Conservation (phyloP, 2,797 vertebrate genomes). For the Lithobates pipiens region DNA sequence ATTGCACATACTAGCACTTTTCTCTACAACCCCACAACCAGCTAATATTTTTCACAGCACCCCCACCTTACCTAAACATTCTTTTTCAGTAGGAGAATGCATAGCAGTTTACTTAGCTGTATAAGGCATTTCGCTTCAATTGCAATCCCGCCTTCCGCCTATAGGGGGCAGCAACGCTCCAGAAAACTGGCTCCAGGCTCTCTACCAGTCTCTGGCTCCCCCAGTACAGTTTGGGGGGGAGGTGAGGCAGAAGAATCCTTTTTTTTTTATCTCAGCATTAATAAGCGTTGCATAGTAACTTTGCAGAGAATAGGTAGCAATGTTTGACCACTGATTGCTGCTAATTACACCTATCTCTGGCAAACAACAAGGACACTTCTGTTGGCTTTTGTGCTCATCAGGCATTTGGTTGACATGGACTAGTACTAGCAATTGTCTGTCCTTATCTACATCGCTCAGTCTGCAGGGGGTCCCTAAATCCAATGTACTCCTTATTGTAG, state of each 20-base stretch:
- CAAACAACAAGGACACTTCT: conserved; percentile 37
- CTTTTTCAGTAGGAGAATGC: no score
- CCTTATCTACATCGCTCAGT: not conserved
- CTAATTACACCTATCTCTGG: conserved; percentile 43
- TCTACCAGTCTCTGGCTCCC: not conserved
- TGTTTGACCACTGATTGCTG: conserved; percentile 54
- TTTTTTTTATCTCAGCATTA: not conserved
- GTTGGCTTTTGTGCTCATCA: conserved; percentile 4
- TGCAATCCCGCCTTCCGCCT: conserved; percentile 62
- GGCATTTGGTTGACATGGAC: not conserved
- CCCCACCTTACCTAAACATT: no score
- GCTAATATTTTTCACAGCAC: no score
- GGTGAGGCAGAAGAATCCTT: conserved; percentile 6
- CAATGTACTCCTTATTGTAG: no score
- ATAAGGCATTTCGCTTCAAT: no score
- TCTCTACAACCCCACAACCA: no score
- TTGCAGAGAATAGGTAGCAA: conserved; percentile 35
- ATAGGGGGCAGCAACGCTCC: conserved; percentile 75
- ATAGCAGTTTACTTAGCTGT: no score
- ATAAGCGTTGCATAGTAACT: conserved; percentile 47
- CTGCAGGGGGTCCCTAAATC: not conserved
- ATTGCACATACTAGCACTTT: no score
- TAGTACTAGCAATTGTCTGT: not conserved
- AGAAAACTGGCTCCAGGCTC: conserved; percentile 64
- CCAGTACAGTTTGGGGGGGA: not conserved